Percentiles rank a stretch among this genome's conserved stretches.
Evolutionary conservation across 2,888 invertebrate species (phyloP).

Genomic region (Drosophila prolongata): DNA sequence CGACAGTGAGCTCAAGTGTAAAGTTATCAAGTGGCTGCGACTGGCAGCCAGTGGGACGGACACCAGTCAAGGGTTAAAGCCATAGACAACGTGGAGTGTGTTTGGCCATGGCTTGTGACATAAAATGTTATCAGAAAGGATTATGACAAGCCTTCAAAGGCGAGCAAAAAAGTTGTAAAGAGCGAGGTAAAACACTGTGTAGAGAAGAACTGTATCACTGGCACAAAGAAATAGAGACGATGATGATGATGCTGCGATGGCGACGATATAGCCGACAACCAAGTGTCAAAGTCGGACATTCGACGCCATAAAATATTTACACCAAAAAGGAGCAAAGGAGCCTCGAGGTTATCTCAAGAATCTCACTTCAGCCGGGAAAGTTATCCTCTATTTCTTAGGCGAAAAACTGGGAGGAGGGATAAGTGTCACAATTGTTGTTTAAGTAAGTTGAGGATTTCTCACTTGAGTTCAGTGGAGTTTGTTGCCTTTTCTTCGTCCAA

Average conservation of each 20-base stretch:
- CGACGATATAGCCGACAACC: constrained; percentile 22
- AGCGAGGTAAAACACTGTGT: constrained; percentile 7
- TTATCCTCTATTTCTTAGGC: constrained; percentile 7
- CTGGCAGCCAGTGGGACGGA: constrained; percentile 46
- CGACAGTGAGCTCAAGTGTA: constrained; percentile 65
- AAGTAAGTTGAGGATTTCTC: constrained; percentile 29
- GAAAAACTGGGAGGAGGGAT: background rate
- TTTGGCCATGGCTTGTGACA: constrained; percentile 76
- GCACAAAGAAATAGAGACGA: constrained; percentile 56
- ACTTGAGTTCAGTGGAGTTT: constrained; percentile 20
- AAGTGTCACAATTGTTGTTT: constrained; percentile 35
- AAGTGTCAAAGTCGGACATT: constrained; percentile 43
- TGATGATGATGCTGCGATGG: constrained; percentile 55
- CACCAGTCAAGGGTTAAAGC: constrained; percentile 72
- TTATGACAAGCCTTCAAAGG: constrained; percentile 68
- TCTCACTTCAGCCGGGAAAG: constrained; percentile 25
- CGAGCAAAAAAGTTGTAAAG: background rate
- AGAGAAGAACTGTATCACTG: constrained; percentile 63
- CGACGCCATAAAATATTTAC: constrained; percentile 36
- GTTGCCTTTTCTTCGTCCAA: background rate
- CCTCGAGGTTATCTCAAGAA: constrained; percentile 25
- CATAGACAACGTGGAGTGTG: constrained; percentile 75
- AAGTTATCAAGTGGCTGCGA: constrained; percentile 74
- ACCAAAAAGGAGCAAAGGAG: constrained; percentile 33
- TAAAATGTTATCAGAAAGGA: constrained; percentile 79